Percentiles rank a stretch among this genome's conserved stretches.
phyloP scores from a whole-genome alignment of 2,113 vertebrate genomes.

The Sylvia atricapilla region DNA sequence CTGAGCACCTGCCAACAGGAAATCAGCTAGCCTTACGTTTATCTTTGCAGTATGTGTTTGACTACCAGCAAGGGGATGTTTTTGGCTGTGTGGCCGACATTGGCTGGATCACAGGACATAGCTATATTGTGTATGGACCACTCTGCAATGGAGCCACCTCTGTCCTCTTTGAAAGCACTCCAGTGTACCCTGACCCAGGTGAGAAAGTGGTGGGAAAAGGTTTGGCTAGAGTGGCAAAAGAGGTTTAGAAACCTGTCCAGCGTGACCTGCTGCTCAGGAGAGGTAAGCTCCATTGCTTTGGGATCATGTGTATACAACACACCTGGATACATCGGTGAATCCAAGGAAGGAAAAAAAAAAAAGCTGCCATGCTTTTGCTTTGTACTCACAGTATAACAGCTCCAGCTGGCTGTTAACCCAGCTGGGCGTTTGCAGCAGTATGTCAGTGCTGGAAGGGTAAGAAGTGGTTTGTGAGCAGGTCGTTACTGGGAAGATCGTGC shows the following conservation, averaged over 20 bases:
- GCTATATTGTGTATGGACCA: slow-evolving; percentile 92
- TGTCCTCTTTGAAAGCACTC: slow-evolving; percentile 92
- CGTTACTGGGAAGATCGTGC: slow-evolving; percentile 91
- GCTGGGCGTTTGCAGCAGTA: not conserved
- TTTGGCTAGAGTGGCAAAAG: not conserved
- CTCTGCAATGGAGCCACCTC: slow-evolving; percentile 90
- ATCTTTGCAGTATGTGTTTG: slow-evolving; percentile 85
- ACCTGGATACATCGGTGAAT: not conserved
- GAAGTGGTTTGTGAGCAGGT: slow-evolving; percentile 68
- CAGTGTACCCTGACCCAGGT: slow-evolving; percentile 90
- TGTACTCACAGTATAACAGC: not conserved
- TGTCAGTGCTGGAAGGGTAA: not conserved
- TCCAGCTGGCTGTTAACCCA: not conserved
- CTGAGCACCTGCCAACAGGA: not conserved
- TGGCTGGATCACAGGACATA: slow-evolving; percentile 95
- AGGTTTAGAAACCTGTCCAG: not conserved
- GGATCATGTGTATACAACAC: not conserved
- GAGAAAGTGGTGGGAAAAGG: slow-evolving; percentile 32
- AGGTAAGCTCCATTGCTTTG: not conserved
- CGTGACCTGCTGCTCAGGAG: not conserved
- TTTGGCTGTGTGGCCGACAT: slow-evolving; percentile 91
- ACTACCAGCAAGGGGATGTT: slow-evolving; percentile 82
- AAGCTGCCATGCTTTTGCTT: not conserved
- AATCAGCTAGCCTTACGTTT: slow-evolving; percentile 32
- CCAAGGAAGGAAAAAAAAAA: not conserved